Evolutionary conservation across 2,888 invertebrate genomes (phyloP).

Genomic region (Boloria selene): DNA sequence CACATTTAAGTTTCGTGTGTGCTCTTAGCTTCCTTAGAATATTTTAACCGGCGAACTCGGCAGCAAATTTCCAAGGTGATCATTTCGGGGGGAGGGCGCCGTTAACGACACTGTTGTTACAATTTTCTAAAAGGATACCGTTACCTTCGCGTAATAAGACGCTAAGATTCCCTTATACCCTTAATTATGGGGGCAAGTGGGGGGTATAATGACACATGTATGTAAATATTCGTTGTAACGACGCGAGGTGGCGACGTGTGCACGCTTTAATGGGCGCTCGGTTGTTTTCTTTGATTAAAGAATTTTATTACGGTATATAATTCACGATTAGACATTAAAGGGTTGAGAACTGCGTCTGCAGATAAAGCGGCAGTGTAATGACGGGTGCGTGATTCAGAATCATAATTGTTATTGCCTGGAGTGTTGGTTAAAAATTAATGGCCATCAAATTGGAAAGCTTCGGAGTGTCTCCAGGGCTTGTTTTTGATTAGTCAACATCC

Average conservation of each 20-base stretch:
- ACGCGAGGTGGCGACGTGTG: slow-evolving; percentile 79
- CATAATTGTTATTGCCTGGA: slow-evolving; percentile 71
- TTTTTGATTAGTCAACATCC: slow-evolving; percentile 23
- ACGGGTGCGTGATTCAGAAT: slow-evolving; percentile 78
- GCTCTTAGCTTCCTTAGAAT: slow-evolving; percentile 64
- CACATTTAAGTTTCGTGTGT: slow-evolving; percentile 79
- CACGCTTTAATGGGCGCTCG: slow-evolving; percentile 74
- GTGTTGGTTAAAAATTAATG: slow-evolving; percentile 46
- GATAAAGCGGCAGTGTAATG: slow-evolving; percentile 78
- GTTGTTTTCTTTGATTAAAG: slow-evolving; percentile 83
- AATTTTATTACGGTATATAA: slow-evolving; percentile 81
- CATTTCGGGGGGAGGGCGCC: slow-evolving; percentile 59
- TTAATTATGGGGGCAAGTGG: slow-evolving; percentile 72
- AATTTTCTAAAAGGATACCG: slow-evolving; percentile 82
- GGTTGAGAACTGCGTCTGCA: slow-evolving; percentile 69
- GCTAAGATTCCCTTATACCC: slow-evolving; percentile 82
- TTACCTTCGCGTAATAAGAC: slow-evolving; percentile 81
- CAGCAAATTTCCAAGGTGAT: slow-evolving; percentile 68
- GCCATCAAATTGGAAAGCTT: slow-evolving; percentile 35
- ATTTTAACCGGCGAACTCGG: slow-evolving; percentile 64
- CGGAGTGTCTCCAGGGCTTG: slow-evolving; percentile 20
- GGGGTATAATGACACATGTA: slow-evolving; percentile 79
- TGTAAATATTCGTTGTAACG: slow-evolving; percentile 80
- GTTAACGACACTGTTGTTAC: slow-evolving; percentile 75
- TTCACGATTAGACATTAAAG: slow-evolving; percentile 81